Percentiles rank a stretch among this genome's conserved stretches.
phyloP scores from a whole-genome alignment of 2,113 vertebrate genomes.

The Motacilla tschutschensis region DNA sequence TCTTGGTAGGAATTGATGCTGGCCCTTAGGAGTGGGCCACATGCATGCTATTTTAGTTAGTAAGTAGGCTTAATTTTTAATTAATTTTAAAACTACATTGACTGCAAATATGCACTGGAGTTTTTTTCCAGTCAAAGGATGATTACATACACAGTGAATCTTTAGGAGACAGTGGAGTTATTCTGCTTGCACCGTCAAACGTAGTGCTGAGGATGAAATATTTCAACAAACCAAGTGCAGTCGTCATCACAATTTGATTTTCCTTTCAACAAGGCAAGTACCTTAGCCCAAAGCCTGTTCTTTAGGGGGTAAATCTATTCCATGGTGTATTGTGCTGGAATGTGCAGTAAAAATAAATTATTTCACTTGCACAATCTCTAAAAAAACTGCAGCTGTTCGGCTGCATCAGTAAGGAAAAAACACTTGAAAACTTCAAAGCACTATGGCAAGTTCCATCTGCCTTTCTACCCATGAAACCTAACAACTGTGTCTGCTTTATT shows the following conservation, averaged over 20 bases:
- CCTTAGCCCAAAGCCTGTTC: not conserved
- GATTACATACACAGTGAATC: not conserved
- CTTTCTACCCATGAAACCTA: not conserved
- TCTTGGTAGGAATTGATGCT: not conserved
- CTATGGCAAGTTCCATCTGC: not conserved
- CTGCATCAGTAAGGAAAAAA: slow-evolving; percentile 18
- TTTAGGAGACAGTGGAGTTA: not conserved
- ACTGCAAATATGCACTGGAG: not conserved
- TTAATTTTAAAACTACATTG: not conserved
- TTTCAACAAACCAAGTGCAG: slow-evolving; percentile 27
- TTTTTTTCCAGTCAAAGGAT: not conserved
- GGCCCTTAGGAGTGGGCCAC: not conserved
- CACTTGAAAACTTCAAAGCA: not conserved
- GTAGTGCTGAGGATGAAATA: not conserved
- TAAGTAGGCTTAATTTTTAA: not conserved
- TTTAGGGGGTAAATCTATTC: slow-evolving; percentile 17
- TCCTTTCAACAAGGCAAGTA: slow-evolving; percentile 33
- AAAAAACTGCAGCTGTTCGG: not conserved
- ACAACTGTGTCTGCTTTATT: slow-evolving; percentile 9
- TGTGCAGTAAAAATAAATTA: slow-evolving; percentile 46
- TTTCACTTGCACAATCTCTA: slow-evolving; percentile 17
- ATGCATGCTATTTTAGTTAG: not conserved
- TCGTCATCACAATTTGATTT: slow-evolving; percentile 28
- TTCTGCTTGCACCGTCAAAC: not conserved
- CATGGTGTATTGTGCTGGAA: slow-evolving; percentile 9